Evolutionary conservation across 2,888 invertebrate genomes (phyloP).

Genomic region (Napeogenes sylphis): DNA sequence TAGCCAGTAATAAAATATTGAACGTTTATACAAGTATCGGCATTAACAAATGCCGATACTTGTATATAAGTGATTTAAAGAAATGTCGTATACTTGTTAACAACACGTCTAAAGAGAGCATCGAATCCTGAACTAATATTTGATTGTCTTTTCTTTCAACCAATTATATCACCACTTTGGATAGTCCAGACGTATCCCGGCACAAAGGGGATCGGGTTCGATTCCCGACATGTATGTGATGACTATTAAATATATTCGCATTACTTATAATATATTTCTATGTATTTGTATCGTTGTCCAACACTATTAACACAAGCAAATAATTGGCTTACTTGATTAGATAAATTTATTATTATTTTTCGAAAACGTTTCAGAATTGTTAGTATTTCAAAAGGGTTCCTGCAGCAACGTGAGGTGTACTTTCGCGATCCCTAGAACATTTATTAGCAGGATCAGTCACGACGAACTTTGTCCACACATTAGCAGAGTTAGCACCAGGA

Average conservation of each 20-base stretch:
- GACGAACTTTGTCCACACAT: constrained; percentile 73
- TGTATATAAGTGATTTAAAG: constrained; percentile 47
- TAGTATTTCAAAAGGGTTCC: constrained; percentile 19
- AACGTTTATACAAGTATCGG: too few relatives aligned
- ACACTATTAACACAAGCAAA: too few relatives aligned
- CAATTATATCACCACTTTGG: too few relatives aligned
- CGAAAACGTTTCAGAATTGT: too few relatives aligned
- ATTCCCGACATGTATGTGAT: too few relatives aligned
- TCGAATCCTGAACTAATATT: not conserved
- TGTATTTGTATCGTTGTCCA: too few relatives aligned
- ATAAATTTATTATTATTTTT: too few relatives aligned
- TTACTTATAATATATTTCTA: too few relatives aligned
- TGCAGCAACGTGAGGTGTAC: constrained; percentile 42
- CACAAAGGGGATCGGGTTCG: too few relatives aligned
- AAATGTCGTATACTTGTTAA: constrained; percentile 42
- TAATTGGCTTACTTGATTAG: too few relatives aligned
- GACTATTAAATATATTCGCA: too few relatives aligned
- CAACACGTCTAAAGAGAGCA: not conserved
- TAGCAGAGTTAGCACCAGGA: constrained; percentile 72
- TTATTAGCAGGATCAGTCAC: constrained; percentile 74
- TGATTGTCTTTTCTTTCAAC: not conserved
- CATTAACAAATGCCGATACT: constrained; percentile 55
- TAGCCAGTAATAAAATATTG: constrained; percentile 70
- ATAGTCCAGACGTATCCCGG: too few relatives aligned
- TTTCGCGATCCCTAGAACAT: constrained; percentile 69